A percentile compares a stretch with the other conserved stretches of the same genome.
Conservation (phyloP, 92 coral and sea anemone genomes). For the Epizoanthus stellaris region DNA sequence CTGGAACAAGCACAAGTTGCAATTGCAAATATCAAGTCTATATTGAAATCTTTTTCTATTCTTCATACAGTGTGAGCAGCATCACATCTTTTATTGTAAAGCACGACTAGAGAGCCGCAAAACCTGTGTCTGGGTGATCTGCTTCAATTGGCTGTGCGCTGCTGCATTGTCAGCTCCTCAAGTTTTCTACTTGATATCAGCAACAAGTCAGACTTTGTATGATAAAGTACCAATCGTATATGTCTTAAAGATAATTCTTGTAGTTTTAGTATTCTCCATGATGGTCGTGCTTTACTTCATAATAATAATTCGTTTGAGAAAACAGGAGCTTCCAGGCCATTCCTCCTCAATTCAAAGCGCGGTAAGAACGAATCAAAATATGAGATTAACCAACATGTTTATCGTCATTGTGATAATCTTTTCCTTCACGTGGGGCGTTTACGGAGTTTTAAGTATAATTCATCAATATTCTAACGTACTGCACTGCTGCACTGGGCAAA, state of each 20-base stretch:
- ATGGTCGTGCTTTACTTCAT: background rate
- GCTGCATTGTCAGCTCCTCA: background rate
- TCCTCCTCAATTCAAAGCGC: background rate
- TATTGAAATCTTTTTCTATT: no score
- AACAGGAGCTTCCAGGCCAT: background rate
- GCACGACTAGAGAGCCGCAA: background rate
- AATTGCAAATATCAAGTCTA: no score
- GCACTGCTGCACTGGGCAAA: background rate
- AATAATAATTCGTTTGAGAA: background rate
- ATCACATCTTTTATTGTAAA: no score
- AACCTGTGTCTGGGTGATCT: background rate
- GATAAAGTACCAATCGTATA: background rate
- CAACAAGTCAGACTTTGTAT: background rate
- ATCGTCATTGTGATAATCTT: background rate
- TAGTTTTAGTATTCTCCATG: background rate
- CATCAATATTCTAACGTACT: background rate
- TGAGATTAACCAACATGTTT: background rate
- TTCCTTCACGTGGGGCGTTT: conserved; percentile 1
- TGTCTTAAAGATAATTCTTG: background rate
- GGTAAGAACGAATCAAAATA: background rate
- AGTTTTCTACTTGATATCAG: background rate
- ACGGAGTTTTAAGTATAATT: background rate
- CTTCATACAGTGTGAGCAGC: no score
- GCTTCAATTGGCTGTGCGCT: background rate
- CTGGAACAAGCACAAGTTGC: no score